phyloP scores from a whole-genome alignment of 2,797 vertebrate species.

The Sardinella longiceps region DNA sequence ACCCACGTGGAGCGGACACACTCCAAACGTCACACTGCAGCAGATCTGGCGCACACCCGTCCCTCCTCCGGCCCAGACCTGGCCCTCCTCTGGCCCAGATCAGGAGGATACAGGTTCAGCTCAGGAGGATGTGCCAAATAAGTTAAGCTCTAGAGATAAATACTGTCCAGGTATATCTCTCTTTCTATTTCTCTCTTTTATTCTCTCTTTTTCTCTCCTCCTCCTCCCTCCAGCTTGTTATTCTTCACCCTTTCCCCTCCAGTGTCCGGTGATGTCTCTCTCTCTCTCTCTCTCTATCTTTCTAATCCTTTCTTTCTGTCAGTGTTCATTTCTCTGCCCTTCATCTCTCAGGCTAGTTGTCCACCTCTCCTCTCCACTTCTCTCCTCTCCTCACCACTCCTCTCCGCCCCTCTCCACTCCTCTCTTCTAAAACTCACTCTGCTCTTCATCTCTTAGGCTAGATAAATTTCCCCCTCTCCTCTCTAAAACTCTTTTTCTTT shows the following conservation, averaged over 20 bases:
- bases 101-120: background rate
- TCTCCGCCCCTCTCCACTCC: background rate
- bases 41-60: too few species aligned
- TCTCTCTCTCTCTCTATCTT: background rate
- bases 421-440: too few species aligned
- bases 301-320: constrained; percentile 3
- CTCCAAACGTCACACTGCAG: background rate
- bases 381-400: background rate
- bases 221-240: too few species aligned
- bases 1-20: background rate
- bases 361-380: background rate
- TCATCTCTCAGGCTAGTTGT: background rate
- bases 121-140: too few species aligned
- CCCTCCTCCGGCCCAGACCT: background rate
- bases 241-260: background rate
- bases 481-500: background rate
- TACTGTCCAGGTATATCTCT: background rate
- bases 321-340: background rate
- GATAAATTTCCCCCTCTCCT: too few species aligned
- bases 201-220: background rate
- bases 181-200: background rate
- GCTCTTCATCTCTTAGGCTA: background rate
- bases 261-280: background rate
- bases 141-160: background rate
- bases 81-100: background rate